phyloP scores from a whole-genome alignment of 1,140 invertebrate species.

The Helicoverpa zea region DNA sequence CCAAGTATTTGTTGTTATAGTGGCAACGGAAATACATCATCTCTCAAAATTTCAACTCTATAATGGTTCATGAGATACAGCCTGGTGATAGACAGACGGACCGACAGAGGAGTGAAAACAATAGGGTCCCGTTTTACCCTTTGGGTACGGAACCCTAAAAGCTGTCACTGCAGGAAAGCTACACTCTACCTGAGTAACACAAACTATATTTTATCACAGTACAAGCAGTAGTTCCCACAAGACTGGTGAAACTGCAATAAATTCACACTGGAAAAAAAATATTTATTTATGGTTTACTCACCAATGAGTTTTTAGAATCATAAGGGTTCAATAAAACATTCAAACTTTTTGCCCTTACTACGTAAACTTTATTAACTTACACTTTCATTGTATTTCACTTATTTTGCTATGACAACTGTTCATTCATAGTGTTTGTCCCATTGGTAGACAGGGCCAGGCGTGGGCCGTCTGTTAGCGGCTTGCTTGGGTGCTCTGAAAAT shows the following conservation, averaged over 20 bases:
- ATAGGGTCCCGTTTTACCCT: too few species aligned
- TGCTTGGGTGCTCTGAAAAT: constrained; percentile 76
- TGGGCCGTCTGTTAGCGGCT: constrained; percentile 78
- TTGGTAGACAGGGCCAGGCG: constrained; percentile 86
- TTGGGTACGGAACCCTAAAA: too few species aligned
- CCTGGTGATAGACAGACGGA: too few species aligned
- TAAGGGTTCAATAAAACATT: background rate
- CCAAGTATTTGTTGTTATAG: too few species aligned
- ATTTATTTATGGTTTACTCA: background rate
- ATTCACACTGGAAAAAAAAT: too few species aligned
- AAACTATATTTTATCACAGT: background rate
- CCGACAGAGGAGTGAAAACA: too few species aligned
- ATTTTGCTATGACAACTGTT: constrained; percentile 30
- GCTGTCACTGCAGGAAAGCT: too few species aligned
- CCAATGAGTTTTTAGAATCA: background rate
- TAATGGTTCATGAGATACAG: too few species aligned
- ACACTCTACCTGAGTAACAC: background rate
- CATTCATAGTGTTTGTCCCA: constrained; percentile 86
- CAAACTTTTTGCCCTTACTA: constrained; percentile 23
- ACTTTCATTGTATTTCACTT: background rate
- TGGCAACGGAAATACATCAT: too few species aligned
- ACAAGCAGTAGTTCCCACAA: too few species aligned
- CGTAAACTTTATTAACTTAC: constrained; percentile 37
- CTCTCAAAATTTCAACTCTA: too few species aligned
- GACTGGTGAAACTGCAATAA: too few species aligned